A percentile compares a stretch with the other conserved stretches of the same genome.
Evolutionary conservation across 2,888 invertebrate genomes (phyloP).

Genomic region (Ormyrus nitidulus): DNA sequence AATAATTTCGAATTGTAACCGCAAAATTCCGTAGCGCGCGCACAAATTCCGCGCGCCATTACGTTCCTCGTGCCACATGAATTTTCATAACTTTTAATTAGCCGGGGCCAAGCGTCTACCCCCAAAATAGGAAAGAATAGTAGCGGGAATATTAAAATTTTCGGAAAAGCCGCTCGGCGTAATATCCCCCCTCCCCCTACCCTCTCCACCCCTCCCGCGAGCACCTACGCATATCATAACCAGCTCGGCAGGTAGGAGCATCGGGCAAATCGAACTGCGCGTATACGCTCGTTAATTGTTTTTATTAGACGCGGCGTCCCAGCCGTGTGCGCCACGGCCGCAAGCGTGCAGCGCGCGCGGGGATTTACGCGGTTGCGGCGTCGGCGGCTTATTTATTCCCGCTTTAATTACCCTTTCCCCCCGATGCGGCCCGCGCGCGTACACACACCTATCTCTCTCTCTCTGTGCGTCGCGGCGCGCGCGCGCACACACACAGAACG

Average conservation of each 20-base stretch:
- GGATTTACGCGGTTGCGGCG: conserved; percentile 68
- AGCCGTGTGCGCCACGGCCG: too few relatives aligned
- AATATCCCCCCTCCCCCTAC: too few relatives aligned
- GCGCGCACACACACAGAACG: conserved; percentile 23
- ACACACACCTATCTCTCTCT: neutral
- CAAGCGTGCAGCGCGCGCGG: conserved; percentile 53
- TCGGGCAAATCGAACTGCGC: conserved; percentile 13
- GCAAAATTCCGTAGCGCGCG: neutral
- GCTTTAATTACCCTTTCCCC: conserved; percentile 72
- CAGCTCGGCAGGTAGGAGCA: too few relatives aligned
- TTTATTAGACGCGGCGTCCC: conserved; percentile 60
- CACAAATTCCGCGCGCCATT: conserved; percentile 16
- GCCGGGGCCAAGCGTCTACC: neutral
- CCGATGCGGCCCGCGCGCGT: conserved; percentile 11
- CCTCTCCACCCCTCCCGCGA: too few relatives aligned
- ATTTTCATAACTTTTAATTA: conserved; percentile 34
- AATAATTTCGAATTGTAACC: too few relatives aligned
- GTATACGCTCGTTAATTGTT: conserved; percentile 62
- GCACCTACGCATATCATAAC: too few relatives aligned
- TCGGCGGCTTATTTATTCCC: conserved; percentile 71
- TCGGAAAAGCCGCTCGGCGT: too few relatives aligned
- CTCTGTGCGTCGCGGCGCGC: neutral
- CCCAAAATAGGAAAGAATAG: too few relatives aligned
- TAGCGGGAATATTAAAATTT: too few relatives aligned
- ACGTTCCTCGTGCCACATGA: conserved; percentile 9